Conservation (phyloP, 2,113 vertebrate species). For the Coturnix japonica region DNA sequence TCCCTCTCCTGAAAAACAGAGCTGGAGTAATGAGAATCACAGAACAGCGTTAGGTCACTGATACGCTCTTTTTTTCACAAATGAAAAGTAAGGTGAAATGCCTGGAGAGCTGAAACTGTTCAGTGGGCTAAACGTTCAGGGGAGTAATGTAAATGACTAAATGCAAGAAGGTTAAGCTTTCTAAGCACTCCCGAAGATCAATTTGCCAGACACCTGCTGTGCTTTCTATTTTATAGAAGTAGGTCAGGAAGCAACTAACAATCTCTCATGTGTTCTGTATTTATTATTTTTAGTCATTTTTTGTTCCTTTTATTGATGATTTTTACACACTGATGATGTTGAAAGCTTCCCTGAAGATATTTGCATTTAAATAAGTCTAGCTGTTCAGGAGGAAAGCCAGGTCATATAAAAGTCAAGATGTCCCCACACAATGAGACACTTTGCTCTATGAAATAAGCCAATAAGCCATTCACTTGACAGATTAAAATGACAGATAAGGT, state of each 20-base stretch:
- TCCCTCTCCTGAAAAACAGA: background rate
- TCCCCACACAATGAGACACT: background rate
- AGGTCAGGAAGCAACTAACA: slow-evolving; percentile 34
- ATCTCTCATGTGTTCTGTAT: slow-evolving; percentile 16
- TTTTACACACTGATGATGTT: background rate
- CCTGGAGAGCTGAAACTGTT: background rate
- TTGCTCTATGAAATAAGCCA: slow-evolving; percentile 5
- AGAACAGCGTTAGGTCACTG: background rate
- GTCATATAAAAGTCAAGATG: slow-evolving; percentile 46
- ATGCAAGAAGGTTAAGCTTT: slow-evolving; percentile 9
- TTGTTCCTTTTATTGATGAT: slow-evolving; percentile 25
- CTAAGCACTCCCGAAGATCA: slow-evolving; percentile 34
- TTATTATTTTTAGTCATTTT: slow-evolving; percentile 63
- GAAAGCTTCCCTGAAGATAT: slow-evolving; percentile 56
- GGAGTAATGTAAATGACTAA: background rate
- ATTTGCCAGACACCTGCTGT: slow-evolving; percentile 49
- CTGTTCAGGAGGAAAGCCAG: slow-evolving; percentile 39
- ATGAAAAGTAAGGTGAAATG: background rate
- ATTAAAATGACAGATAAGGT: slow-evolving; percentile 60
- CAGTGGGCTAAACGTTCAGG: background rate
- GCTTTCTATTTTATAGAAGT: slow-evolving; percentile 48
- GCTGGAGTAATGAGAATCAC: background rate
- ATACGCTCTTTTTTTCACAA: background rate
- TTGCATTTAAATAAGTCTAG: slow-evolving; percentile 39
- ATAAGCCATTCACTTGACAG: background rate